Base-by-base conservation (phyloP, 2,797 vertebrate species). In the Lagodon rhomboides region DNA sequence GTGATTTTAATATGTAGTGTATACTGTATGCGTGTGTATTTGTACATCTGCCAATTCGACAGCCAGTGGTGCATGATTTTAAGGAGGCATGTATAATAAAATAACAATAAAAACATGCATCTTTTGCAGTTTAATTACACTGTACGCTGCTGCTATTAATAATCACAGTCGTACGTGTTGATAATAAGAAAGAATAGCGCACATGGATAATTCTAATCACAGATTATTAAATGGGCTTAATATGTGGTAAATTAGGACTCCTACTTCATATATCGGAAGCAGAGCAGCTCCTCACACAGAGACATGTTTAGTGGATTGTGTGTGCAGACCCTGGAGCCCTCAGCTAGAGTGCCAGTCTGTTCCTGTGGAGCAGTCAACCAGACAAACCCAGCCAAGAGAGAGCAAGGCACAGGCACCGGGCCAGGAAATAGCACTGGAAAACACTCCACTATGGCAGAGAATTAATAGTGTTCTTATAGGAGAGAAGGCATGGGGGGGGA, bases 281-380 rank as follows among this genome's bases (percentile, higher is more conserved):
- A 72, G 76, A 77, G 82, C 77, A 63, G 76, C 71, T 93, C 80
- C 84, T 87, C 90, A 90, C 87, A 92, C 87, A 83, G 85, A 91
- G 93, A 91, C 93, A 80, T 93, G 91, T 93, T 92, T 90, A 90
- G 93, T 92, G 91, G 90, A 83, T 92, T 90, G 87, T 91, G 86
- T 91, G 91, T 89, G 89, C 86, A 90, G 92, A 92, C 92, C 92
- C 91, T 75, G 85, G 91, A 89, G 92, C 92, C 91, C 94, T 93
- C 94, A 92, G 93, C 91, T 89, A 93, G 94, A 94, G 94, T 93
- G 93, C 93, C 94, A 95, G 94, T 94, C 95, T 95, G 94, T 95
- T 95, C 94, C 95, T 92, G 95, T 91, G 92, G 95, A 91, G 94
- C 93, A 92, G 92, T 93, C 88, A 93, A 92, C 91, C 92, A 94